Evolutionary conservation across 1,140 invertebrate genomes (phyloP), one percentile per base, ranked within the genome.

Genomic region (Apis cerana): DNA sequence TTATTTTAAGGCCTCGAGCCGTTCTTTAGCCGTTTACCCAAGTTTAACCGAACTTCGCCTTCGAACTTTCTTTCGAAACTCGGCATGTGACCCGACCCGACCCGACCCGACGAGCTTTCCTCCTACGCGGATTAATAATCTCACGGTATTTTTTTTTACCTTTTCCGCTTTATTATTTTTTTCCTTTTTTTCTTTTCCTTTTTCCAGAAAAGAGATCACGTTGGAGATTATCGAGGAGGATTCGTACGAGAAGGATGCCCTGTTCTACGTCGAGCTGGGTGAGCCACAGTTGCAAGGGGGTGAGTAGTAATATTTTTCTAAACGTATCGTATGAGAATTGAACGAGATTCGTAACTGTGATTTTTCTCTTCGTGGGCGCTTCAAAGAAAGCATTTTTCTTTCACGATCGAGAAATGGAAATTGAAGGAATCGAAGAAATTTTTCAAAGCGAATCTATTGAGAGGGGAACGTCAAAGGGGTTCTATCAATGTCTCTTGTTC

Each of bases 191-290:
- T 4, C 64, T 1, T 17, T 79, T 85, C 75, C 85, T 86, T 95
- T 91, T 97, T 97, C 21, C 96, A 99, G 98, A 92, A 97, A 98
- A 95, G 94, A 94, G 79, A 97, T 99, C 90, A 94, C 95, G 52
- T 95, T 99, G 75, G 96, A 96, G 78, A 99, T 99, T 84, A 96
- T 98, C 79, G 99, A 99, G 94, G 98, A 99, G 92, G 99, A 99
- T 93, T 98, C 98, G 91, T 99, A 99, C 92, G 98, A 99, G 93
- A 99, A 99, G 93, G 98, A 98, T 91, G 97, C 99, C 13, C 95
- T 97, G 17, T 99, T 99, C 92, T 98, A 97, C 92, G 96, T 99
- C 1, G 97, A 99, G 92, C 94, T 99, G 8, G 98, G 97, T 21
- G 97, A 98, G 86, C 99, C 99, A 12, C 96, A 96, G 90, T 95